Evolutionary conservation across 2,888 invertebrate genomes (phyloP).

Genomic region (Oxyscelio sp.): DNA sequence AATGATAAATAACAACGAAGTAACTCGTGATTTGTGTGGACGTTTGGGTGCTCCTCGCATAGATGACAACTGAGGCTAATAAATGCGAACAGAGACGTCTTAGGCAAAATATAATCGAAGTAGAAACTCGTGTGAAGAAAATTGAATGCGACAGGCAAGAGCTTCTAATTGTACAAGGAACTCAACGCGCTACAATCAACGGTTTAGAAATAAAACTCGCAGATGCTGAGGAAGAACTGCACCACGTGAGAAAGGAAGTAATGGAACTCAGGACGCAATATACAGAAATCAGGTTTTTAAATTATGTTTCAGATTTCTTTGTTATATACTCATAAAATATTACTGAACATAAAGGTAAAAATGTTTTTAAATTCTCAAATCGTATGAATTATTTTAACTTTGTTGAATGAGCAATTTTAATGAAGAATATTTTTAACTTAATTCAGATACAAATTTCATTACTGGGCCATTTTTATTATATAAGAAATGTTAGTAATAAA

Average conservation of each 20-base stretch:
- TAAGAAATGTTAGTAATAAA: too few relatives aligned
- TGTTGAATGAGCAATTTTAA: too few relatives aligned
- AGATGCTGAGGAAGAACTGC: slow-evolving; percentile 89
- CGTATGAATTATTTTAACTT: too few relatives aligned
- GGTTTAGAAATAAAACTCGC: slow-evolving; percentile 90
- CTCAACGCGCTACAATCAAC: slow-evolving; percentile 89
- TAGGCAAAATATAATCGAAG: slow-evolving; percentile 89
- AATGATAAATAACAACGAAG: slow-evolving; percentile 26
- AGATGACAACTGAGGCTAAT: slow-evolving; percentile 88
- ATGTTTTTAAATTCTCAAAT: too few relatives aligned
- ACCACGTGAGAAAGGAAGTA: slow-evolving; percentile 89
- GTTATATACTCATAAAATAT: too few relatives aligned
- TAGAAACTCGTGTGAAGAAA: slow-evolving; percentile 89
- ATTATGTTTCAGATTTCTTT: too few relatives aligned
- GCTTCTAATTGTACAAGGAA: slow-evolving; percentile 89
- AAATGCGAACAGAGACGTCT: slow-evolving; percentile 89
- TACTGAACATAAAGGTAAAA: too few relatives aligned
- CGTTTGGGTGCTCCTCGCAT: slow-evolving; percentile 60
- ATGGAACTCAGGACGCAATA: slow-evolving; percentile 90
- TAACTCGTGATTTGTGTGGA: slow-evolving; percentile 67
- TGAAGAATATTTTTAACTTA: too few relatives aligned
- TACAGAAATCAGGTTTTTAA: slow-evolving; percentile 90
- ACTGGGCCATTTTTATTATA: too few relatives aligned
- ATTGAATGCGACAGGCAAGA: slow-evolving; percentile 90
- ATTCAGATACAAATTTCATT: too few relatives aligned